Evolutionary conservation across 2,797 vertebrate genomes (phyloP), one percentile per base, ranked within the genome.

Genomic region (Chromobotia macracanthus): DNA sequence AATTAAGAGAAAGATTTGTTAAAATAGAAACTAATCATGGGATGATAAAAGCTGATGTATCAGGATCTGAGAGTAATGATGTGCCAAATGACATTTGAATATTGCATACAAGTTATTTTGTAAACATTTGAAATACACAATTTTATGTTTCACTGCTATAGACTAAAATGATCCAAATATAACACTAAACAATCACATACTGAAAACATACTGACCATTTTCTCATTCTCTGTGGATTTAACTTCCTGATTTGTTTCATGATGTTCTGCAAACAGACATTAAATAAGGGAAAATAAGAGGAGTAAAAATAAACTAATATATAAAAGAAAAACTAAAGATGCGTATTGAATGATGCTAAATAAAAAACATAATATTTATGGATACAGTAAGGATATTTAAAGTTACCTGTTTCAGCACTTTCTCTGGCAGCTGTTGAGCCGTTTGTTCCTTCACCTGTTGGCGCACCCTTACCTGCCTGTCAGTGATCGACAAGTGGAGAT

Each of bases 141-240:
- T 19, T 53, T 53, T n/a, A 53, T 56, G 53, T 21, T 56, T 56
- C 1, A 56, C n/a, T 28, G 25, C 13, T 31, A 31, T 4, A n/a
- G 31, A 10, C 16, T 12, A 9, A 35, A 63, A 60, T 60, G 2
- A 7, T 61, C 28, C 28, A 61, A 11, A 35, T 31, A 35, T 16
- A 0, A 66, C 5, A 75, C 19, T 31, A 10, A 38, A 18, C 31
- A 51, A 23, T 63, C 19, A 63, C 67, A 18, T 38, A 80, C 13
- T 18, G 35, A 56, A 38, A 50, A 6, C 51, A 74, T 46, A 91
- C 93, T 91, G 88, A 94, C 93, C 93, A 92, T 87, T 2, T 86
- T 87, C 50, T 91, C 91, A 18, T 91, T 84, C 0, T 89, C 89
- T 68, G 81, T 80, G 72, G 87, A 60, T 75, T 80, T 67, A 82